Conservation (phyloP, 2,888 invertebrate species). For the Synergus itoensis region DNA sequence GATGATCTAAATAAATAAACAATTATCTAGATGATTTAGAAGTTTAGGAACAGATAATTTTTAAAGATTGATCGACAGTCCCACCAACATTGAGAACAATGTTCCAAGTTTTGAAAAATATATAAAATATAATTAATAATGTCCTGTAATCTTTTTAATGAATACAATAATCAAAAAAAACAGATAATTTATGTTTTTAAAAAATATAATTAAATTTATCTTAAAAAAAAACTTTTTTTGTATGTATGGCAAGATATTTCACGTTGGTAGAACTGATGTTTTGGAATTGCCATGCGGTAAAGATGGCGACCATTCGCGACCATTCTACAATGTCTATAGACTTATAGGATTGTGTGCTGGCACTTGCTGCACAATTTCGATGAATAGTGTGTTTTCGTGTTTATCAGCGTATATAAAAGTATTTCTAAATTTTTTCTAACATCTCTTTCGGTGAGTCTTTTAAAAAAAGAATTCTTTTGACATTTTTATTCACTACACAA, state of each 20-base stretch:
- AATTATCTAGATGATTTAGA: slow-evolving; percentile 34
- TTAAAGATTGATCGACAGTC: not conserved
- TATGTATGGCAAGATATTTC: not conserved
- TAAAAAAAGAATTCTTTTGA: not conserved
- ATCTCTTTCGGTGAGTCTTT: not conserved
- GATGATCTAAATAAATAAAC: not conserved
- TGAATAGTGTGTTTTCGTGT: not conserved
- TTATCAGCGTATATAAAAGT: not conserved
- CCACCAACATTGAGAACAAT: not conserved
- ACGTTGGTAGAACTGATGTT: not conserved
- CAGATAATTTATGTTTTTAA: not conserved
- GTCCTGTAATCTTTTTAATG: too few species aligned
- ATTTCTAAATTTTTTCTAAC: not conserved
- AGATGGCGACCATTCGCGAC: not conserved
- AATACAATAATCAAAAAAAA: not conserved
- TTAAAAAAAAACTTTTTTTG: rapidly evolving
- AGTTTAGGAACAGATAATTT: not conserved
- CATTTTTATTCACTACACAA: not conserved
- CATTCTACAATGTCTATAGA: not conserved
- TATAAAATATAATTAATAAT: not conserved
- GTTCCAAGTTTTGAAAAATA: not conserved
- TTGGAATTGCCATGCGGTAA: not conserved
- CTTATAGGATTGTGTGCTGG: not conserved
- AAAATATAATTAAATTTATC: not conserved
- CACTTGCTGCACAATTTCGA: not conserved